Conservation (phyloP, 2,113 vertebrate species). For the Sarotherodon lohbergeri region DNA sequence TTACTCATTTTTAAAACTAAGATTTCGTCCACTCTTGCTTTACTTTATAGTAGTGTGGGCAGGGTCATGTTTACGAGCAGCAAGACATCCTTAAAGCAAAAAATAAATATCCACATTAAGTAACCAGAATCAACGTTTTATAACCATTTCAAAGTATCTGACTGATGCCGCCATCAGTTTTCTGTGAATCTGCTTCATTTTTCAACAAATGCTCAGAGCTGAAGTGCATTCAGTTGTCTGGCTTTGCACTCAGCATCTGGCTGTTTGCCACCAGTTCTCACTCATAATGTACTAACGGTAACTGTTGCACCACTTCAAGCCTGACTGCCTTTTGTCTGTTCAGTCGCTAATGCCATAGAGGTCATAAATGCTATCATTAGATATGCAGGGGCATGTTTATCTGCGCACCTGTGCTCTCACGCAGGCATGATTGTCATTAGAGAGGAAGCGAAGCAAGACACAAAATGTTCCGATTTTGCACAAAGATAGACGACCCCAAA, state of each 20-base stretch:
- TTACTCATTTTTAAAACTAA: not conserved
- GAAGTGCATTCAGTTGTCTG: not conserved
- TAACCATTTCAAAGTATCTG: not conserved
- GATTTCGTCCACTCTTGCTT: not conserved
- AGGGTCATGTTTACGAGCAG: not conserved
- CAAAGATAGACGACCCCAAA: not conserved
- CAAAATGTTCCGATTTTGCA: not conserved
- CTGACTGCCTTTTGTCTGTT: slow-evolving; percentile 21
- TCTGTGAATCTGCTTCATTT: not conserved
- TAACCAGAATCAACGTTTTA: not conserved
- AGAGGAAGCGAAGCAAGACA: slow-evolving; percentile 8
- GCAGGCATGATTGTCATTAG: not conserved
- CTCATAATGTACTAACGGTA: not conserved
- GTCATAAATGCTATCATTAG: slow-evolving; percentile 37
- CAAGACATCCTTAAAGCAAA: not conserved
- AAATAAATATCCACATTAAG: not conserved
- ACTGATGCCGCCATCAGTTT: not conserved
- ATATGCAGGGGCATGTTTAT: not conserved
- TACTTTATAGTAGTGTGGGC: not conserved
- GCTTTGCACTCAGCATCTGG: not conserved
- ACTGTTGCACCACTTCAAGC: slow-evolving; percentile 21
- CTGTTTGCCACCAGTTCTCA: not conserved
- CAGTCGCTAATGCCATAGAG: not conserved
- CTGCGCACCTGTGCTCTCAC: not conserved
- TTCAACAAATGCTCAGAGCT: not conserved